These are phyloP conservation scores for Samia ricini DNA, from an alignment of 1,140 invertebrate genomes.

Conservation along the genomic window DNA sequence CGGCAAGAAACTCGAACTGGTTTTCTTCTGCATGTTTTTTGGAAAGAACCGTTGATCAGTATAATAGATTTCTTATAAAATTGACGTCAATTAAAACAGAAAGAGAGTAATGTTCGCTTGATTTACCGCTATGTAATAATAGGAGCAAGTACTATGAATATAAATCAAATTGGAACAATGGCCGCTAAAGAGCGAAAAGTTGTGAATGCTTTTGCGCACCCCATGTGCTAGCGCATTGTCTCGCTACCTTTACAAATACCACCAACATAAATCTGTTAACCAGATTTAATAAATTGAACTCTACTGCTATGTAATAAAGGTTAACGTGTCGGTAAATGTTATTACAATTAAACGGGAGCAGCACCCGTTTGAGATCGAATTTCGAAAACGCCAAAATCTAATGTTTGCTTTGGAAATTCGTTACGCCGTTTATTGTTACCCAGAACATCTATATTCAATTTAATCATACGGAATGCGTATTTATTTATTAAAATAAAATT, in stretches of 20 bases:
- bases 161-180: constrained; percentile 76
- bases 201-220: constrained; percentile 66
- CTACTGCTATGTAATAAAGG: constrained; percentile 23
- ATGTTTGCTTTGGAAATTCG: constrained; percentile 76
- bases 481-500: neutral
- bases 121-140: constrained; percentile 65
- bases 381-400: constrained; percentile 37
- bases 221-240: constrained; percentile 54
- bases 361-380: constrained; percentile 63
- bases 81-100: constrained; percentile 36
- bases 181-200: constrained; percentile 73
- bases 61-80: neutral
- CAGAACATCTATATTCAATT: constrained; percentile 41
- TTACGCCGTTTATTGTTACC: constrained; percentile 64
- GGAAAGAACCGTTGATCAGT: neutral
- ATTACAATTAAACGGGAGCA: constrained; percentile 37
- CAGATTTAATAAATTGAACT: constrained; percentile 20
- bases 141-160: constrained; percentile 67
- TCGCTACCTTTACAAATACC: constrained; percentile 27
- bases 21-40: too few species aligned
- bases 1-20: neutral
- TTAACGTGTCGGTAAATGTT: neutral
- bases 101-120: constrained; percentile 54
- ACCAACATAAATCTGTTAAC: neutral
- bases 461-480: constrained; percentile 44